Base-by-base conservation (phyloP, 2,113 vertebrate genomes). In the Athene cunicularia region DNA sequence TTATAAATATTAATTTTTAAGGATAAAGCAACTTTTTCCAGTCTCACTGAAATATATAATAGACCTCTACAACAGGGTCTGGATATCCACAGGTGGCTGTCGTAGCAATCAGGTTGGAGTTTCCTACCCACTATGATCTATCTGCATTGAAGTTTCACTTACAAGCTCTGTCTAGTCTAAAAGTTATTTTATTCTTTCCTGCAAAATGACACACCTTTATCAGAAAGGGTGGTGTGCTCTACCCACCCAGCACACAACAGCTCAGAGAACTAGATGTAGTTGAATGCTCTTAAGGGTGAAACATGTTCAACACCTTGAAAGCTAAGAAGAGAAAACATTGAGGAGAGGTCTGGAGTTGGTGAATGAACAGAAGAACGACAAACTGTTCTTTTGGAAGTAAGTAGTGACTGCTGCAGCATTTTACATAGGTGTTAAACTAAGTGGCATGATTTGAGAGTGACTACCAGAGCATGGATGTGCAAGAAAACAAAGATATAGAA, bases 141-240 rank as follows among this genome's bases (percentile, higher is more conserved):
- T 33, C 17, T 28, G 9, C 30, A 21, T 68, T 60, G 33, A 39
- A 59, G 39, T 70, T 26, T 85, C 0, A 1, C 21, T 64, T 55
- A 45, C 19, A 67, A 58, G 9, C 24, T 63, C 52, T 63, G 24
- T 22, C 33, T 62, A 58, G 19, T 33, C n/a, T 62, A 60, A 71
- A 88, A 53, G 14, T 8, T 23, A 26, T 53, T 66, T 74, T 49
- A 41, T 66, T 62, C 45, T 73, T 88, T 71, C 27, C 56, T 41
- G 22, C 9, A 71, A 60, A 79, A 52, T 27, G 14, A 1, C 0
- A 1, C 11, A 24, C 2, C 5, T 49, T 16, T 76, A 17, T 64
- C 2, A 52, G 43, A 93, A 88, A 73, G 27, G 21, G 13, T 30
- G 1, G 8, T 55, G 10, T 64, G 12, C 11, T 72, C 9, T 82